phyloP scores from a whole-genome alignment of 2,797 vertebrate species.

The Squalus acanthias region DNA sequence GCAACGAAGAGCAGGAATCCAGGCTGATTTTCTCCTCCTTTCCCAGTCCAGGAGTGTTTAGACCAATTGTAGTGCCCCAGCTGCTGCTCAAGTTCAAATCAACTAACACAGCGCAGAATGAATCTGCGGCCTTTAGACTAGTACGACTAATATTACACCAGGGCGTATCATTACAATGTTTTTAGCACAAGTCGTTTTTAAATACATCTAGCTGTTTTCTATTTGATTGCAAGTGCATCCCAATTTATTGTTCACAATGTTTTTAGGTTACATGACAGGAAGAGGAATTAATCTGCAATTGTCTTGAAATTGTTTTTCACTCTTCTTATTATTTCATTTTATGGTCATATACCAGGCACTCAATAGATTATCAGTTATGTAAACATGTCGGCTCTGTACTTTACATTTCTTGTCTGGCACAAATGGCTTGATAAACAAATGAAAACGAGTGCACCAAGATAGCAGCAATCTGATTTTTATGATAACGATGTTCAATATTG shows the following conservation, averaged over 20 bases:
- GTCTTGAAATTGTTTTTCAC: background rate
- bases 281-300: background rate
- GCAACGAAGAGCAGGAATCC: background rate
- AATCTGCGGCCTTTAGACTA: background rate
- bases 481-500: background rate
- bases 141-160: background rate
- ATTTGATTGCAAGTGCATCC: background rate
- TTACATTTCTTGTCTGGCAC: background rate
- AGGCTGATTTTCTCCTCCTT: background rate
- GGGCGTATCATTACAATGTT: background rate
- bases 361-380: background rate
- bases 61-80: background rate
- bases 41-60: background rate
- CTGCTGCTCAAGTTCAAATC: background rate
- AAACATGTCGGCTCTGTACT: background rate
- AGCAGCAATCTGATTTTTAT: background rate
- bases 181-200: background rate
- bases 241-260: background rate
- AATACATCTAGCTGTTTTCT: conserved; percentile 10
- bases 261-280: background rate
- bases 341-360: background rate
- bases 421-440: background rate
- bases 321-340: background rate
- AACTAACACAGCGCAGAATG: background rate
- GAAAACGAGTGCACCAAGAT: background rate